Evolutionary conservation across 2,113 vertebrate genomes (phyloP).

Genomic region (Stigmatopora argus): DNA sequence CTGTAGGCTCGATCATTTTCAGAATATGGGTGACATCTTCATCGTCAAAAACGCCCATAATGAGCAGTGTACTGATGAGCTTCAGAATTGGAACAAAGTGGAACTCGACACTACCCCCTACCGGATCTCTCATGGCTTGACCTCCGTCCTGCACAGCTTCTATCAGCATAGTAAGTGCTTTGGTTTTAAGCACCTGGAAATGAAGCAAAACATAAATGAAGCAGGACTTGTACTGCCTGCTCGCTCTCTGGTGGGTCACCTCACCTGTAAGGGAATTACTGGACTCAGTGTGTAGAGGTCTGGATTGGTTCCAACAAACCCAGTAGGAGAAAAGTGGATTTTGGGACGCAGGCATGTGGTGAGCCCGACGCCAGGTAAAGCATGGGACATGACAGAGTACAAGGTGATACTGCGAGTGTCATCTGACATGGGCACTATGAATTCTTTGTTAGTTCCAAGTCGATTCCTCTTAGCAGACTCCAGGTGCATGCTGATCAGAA

Average conservation of each 20-base stretch:
- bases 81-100: slow-evolving; percentile 91
- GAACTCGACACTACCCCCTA: slow-evolving; percentile 93
- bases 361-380: slow-evolving; percentile 81
- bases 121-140: slow-evolving; percentile 86
- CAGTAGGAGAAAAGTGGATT: slow-evolving; percentile 79
- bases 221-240: not conserved
- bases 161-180: slow-evolving; percentile 83
- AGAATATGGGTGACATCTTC: slow-evolving; percentile 80
- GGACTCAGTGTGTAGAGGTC: slow-evolving; percentile 80
- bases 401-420: slow-evolving; percentile 80
- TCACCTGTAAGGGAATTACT: slow-evolving; percentile 75
- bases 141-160: slow-evolving; percentile 87
- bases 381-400: slow-evolving; percentile 69
- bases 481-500: slow-evolving; percentile 90
- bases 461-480: slow-evolving; percentile 89
- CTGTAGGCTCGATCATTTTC: slow-evolving; percentile 83
- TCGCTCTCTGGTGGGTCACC: not conserved
- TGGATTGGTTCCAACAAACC: slow-evolving; percentile 73
- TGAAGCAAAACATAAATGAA: slow-evolving; percentile 15
- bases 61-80: slow-evolving; percentile 86
- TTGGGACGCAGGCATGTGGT: slow-evolving; percentile 83
- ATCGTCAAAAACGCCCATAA: slow-evolving; percentile 86
- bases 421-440: slow-evolving; percentile 86
- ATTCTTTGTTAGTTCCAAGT: slow-evolving; percentile 87
- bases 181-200: slow-evolving; percentile 74